phyloP scores from a whole-genome alignment of 1,140 invertebrate genomes.

The Micrasema minimum region DNA sequence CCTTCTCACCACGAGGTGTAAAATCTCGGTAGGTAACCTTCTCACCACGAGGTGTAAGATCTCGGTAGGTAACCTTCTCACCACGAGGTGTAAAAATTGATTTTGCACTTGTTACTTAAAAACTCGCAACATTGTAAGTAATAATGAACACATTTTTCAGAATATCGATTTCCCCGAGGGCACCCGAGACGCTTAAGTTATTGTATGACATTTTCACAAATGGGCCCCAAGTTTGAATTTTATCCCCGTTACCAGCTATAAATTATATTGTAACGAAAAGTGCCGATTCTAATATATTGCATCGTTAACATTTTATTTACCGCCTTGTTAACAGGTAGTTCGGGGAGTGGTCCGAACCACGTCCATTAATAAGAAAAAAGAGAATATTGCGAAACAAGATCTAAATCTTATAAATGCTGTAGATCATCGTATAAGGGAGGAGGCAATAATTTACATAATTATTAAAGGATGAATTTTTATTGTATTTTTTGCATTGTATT shows the following conservation, averaged over 20 bases:
- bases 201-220: conserved; percentile 19
- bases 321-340: conserved; percentile 21
- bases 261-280: conserved; percentile 14
- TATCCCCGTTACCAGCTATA: conserved; percentile 10
- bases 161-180: background rate
- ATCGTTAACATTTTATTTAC: conserved; percentile 24
- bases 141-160: conserved; percentile 8
- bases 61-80: too few relatives aligned
- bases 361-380: background rate
- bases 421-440: background rate
- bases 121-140: background rate
- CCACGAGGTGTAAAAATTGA: too few relatives aligned
- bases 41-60: too few relatives aligned
- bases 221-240: conserved; percentile 4
- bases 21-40: too few relatives aligned
- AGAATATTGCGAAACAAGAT: conserved; percentile 8
- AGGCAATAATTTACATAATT: background rate
- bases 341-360: background rate
- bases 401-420: background rate
- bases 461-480: background rate
- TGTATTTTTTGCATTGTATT: background rate
- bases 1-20: too few relatives aligned
- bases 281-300: conserved; percentile 24
- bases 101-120: too few relatives aligned
- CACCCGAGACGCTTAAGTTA: background rate